A percentile compares a stretch with the other conserved stretches of the same genome.
These are phyloP conservation scores for Sarcophaga bullata DNA, from an alignment of 1,140 invertebrate species.

Conservation along the genomic window DNA sequence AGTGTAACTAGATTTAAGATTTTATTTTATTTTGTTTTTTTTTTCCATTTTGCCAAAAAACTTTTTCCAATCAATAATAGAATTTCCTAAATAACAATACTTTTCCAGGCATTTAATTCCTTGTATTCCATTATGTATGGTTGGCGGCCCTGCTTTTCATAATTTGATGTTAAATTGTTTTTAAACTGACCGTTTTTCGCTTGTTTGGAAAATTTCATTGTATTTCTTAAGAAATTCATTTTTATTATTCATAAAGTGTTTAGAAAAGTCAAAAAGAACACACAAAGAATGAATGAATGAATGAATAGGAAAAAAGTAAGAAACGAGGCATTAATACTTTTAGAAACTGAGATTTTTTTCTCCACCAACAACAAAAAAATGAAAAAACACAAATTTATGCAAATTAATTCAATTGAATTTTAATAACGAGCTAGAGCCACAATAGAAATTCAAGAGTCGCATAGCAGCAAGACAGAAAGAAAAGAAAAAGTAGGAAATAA, in stretches of 20 bases:
- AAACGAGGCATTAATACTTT: slow-evolving; percentile 4
- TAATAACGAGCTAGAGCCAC: not conserved
- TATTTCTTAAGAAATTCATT: too few species aligned
- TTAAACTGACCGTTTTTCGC: not conserved
- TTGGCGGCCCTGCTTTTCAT: not conserved
- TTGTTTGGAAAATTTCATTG: too few species aligned
- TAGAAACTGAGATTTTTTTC: slow-evolving; percentile 5
- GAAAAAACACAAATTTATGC: not conserved
- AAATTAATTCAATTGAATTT: slow-evolving; percentile 25
- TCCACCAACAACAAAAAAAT: not conserved
- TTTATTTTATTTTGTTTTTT: too few species aligned
- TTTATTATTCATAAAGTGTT: slow-evolving; percentile 16
- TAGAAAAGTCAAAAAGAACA: not conserved
- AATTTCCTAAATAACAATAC: too few species aligned
- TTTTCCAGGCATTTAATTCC: not conserved
- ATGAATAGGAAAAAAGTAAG: not conserved
- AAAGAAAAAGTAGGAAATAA: too few species aligned
- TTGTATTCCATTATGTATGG: not conserved
- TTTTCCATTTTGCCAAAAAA: too few species aligned
- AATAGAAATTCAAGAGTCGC: not conserved
- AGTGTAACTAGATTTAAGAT: too few species aligned
- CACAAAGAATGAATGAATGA: too few species aligned
- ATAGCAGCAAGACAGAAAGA: not conserved
- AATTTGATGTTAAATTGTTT: slow-evolving; percentile 9
- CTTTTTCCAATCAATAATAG: too few species aligned